Base-by-base conservation (phyloP, 2,888 invertebrate species). In the Standfussiana lucernea region DNA sequence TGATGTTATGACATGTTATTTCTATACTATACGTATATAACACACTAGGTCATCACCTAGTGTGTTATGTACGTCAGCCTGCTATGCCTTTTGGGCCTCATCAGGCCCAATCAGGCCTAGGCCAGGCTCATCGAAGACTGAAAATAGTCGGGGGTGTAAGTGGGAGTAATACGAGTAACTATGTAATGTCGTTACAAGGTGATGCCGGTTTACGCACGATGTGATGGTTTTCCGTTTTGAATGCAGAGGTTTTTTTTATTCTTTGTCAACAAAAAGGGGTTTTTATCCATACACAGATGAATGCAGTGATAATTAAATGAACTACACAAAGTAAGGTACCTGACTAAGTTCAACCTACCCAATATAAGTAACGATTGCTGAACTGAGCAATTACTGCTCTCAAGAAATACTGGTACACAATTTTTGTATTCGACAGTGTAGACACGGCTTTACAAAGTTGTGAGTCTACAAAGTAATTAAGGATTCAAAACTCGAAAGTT, bases 401-500 rank as follows among this genome's bases (percentile, higher is more conserved):
- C 7, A 40, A n/a, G 42, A 64, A 56, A 45, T 28, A 42, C 21
- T 3, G 0, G 4, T 13, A 28, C 13, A 1, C 1, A 6, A 37
- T 59, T 24, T 66, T 73, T 28, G 28, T 21, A 45, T 47, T 28
- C 65, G 6, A 53, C 24, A 61, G 59, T 79, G 61, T 15, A 56
- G 28, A 56, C 59, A 47, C 21, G 15, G 37, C 35, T 47, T 71
- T 65, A 78, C 35, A 47, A 37, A 83, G 40, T 78, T 59, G 15
- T 6, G 21, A 78, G 71, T 74, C 37, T 74, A 74, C 67, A 56
- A 86, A 86, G 86, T 82, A 72, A 77, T 78, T 72, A 74, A 62
- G 77, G 73, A 82, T 37, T 24, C 11, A 13, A 78, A 77, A 85
- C 83, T 83, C 67, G 50, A 50, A 53, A 50, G 59, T 68, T 65